Percentiles rank a stretch among this genome's conserved stretches.
Evolutionary conservation across 2,113 vertebrate species (phyloP).

Genomic region (Calyptomena viridis): DNA sequence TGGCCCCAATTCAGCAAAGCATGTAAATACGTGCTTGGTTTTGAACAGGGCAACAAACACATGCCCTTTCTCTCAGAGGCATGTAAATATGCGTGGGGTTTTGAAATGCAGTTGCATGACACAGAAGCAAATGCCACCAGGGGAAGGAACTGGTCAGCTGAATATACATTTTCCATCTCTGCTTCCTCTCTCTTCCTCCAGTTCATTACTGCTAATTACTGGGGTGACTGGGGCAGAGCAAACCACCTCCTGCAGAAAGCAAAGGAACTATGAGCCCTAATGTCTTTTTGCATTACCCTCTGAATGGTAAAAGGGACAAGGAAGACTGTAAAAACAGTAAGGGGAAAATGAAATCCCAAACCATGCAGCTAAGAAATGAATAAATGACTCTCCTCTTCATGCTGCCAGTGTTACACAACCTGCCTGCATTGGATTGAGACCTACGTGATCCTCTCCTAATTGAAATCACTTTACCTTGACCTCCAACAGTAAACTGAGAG

Average conservation of each 20-base stretch:
- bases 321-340: background rate
- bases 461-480: slow-evolving; percentile 78
- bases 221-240: background rate
- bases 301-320: background rate
- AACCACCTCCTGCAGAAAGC: background rate
- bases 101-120: background rate
- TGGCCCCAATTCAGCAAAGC: slow-evolving; percentile 46
- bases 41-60: slow-evolving; percentile 8
- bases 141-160: background rate
- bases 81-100: background rate
- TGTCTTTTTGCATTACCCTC: background rate
- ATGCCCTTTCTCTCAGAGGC: background rate
- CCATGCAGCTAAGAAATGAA: slow-evolving; percentile 39
- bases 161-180: background rate
- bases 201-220: background rate
- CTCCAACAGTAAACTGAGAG: slow-evolving; percentile 69
- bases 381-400: slow-evolving; percentile 56
- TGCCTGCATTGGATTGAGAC: slow-evolving; percentile 72
- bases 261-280: background rate
- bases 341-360: slow-evolving; percentile 24
- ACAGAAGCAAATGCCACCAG: background rate
- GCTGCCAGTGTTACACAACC: slow-evolving; percentile 65
- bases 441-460: slow-evolving; percentile 75
- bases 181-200: background rate
- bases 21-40: slow-evolving; percentile 16